A percentile compares a stretch with the other conserved stretches of the same genome.
phyloP scores from a whole-genome alignment of 2,888 invertebrate species.

The Rhingia campestris region DNA sequence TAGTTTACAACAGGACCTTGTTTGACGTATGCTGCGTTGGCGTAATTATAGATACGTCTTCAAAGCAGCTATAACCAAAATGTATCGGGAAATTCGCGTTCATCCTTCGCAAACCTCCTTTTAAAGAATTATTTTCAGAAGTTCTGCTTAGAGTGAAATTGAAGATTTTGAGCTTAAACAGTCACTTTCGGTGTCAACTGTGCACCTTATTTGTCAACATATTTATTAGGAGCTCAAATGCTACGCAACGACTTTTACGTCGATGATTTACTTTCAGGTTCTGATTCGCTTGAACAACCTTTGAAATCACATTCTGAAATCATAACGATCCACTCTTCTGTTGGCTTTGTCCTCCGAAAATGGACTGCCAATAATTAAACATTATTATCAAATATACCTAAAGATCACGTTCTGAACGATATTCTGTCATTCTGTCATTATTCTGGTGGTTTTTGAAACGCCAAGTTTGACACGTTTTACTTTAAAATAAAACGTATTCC shows the following conservation, averaged over 20 bases:
- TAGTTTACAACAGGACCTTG: conserved; percentile 37
- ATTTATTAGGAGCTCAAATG: conserved; percentile 36
- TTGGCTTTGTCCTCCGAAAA: conserved; percentile 45
- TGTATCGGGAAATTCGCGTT: conserved; percentile 74
- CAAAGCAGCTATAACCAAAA: conserved; percentile 75
- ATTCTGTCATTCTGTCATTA: too few species aligned
- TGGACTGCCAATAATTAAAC: too few species aligned
- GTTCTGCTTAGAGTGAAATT: conserved; percentile 28
- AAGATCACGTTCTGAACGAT: too few species aligned
- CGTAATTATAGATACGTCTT: conserved; percentile 66
- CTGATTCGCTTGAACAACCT: conserved; percentile 13
- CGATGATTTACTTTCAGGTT: conserved; percentile 50
- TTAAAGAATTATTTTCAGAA: conserved; percentile 69
- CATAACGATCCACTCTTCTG: conserved; percentile 7
- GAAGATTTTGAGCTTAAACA: conserved; percentile 56
- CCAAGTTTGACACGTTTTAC: too few species aligned
- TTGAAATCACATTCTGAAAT: background rate
- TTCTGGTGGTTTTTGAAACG: conserved; percentile 56
- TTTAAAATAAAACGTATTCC: conserved; percentile 6
- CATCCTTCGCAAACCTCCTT: too few species aligned
- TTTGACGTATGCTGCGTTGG: conserved; percentile 58
- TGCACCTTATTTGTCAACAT: conserved; percentile 42
- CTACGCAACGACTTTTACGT: conserved; percentile 55
- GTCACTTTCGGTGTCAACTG: conserved; percentile 65
- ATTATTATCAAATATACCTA: too few species aligned